Conservation (phyloP, 2,797 vertebrate species). For the Cephalopachus bancanus region DNA sequence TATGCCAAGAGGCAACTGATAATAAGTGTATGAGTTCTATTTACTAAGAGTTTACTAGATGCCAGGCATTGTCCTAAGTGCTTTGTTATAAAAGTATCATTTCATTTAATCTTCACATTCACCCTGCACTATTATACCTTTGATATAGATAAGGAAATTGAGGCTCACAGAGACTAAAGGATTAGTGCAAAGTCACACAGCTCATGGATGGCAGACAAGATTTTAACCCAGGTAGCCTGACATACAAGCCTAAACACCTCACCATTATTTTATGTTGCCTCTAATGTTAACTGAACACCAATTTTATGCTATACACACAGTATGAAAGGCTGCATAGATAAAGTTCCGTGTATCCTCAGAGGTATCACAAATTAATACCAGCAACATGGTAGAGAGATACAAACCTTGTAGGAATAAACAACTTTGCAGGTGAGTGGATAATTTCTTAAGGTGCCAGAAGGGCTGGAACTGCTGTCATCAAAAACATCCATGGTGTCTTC, state of each 20-base stretch:
- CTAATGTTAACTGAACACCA: conserved; percentile 1
- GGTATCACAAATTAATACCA: conserved; percentile 36
- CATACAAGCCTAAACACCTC: background rate
- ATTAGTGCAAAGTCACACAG: background rate
- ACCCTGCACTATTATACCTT: background rate
- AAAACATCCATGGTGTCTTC: conserved; percentile 99
- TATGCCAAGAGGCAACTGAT: background rate
- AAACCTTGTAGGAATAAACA: conserved; percentile 98
- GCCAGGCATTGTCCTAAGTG: background rate
- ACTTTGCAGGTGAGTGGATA: conserved; percentile 99
- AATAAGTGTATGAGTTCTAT: background rate
- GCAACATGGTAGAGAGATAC: conserved; percentile 41
- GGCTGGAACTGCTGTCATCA: conserved; percentile 98
- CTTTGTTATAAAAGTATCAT: conserved; percentile 31
- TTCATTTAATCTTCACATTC: conserved; percentile 35
- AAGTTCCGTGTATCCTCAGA: background rate
- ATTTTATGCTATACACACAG: background rate
- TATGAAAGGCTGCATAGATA: background rate
- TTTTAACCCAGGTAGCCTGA: background rate
- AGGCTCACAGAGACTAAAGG: background rate
- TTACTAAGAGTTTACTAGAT: conserved; percentile 30
- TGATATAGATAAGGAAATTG: background rate
- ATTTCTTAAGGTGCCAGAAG: conserved; percentile 97
- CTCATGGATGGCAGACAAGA: background rate
- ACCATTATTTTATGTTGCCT: background rate